phyloP scores from a whole-genome alignment of 1,140 invertebrate genomes.

The Calliopsis andreniformis region DNA sequence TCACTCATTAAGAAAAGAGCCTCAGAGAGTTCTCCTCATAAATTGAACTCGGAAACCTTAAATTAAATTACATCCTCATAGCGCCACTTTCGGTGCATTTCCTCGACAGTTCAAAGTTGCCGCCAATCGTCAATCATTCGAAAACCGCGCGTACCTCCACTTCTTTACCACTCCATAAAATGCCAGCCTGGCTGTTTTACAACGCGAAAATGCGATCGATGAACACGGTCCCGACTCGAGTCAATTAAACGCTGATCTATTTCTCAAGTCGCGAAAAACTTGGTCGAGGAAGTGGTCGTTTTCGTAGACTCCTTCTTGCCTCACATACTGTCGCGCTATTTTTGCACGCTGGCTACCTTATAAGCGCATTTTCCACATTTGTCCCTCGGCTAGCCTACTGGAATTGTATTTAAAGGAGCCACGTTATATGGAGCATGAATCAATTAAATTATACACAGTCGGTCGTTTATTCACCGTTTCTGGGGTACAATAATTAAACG shows the following conservation, averaged over 20 bases:
- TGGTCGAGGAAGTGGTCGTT: constrained; percentile 32
- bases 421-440: background rate
- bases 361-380: background rate
- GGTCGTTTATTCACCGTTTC: constrained; percentile 1
- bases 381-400: background rate
- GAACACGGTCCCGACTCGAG: constrained; percentile 4
- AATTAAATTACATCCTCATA: background rate
- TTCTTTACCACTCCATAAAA: constrained; percentile 40
- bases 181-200: constrained; percentile 40
- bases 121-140: constrained; percentile 48
- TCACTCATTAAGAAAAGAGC: too few species aligned
- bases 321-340: background rate
- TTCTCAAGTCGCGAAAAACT: constrained; percentile 47
- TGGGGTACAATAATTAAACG: constrained; percentile 1
- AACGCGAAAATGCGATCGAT: constrained; percentile 38
- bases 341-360: background rate
- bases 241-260: constrained; percentile 64
- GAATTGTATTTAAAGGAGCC: background rate
- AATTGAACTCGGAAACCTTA: too few species aligned
- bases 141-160: constrained; percentile 20
- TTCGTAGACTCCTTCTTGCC: constrained; percentile 13
- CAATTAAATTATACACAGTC: background rate
- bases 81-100: constrained; percentile 16
- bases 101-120: constrained; percentile 25
- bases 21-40: too few species aligned